Conservation (phyloP, 2,797 vertebrate species). For the Sebastes taczanowskii region DNA sequence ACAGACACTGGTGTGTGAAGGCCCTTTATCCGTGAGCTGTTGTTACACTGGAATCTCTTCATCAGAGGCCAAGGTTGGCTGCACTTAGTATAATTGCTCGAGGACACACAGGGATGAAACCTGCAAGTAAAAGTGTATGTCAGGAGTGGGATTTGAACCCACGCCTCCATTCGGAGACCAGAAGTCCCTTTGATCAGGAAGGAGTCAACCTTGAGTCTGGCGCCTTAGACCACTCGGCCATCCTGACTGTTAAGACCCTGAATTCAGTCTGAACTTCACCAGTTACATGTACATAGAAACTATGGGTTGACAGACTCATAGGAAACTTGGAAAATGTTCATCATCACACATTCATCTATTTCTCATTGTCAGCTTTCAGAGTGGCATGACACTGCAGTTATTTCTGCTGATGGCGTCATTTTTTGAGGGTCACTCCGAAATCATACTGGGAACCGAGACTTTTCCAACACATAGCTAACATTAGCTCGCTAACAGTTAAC, state of each 20-base stretch:
- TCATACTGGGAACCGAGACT: not conserved
- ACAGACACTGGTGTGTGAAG: not conserved
- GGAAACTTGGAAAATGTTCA: too few species aligned
- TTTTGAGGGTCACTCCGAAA: too few species aligned
- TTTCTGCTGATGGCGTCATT: too few species aligned
- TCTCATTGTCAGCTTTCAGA: too few species aligned
- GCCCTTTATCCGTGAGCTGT: not conserved
- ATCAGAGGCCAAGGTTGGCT: not conserved
- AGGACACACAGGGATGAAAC: not conserved
- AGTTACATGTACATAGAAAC: not conserved
- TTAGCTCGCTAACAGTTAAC: too few species aligned
- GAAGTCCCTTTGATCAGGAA: not conserved
- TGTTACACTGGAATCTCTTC: not conserved
- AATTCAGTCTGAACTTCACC: not conserved
- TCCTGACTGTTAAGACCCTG: not conserved
- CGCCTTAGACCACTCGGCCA: constrained; percentile 43
- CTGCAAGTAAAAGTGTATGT: accelerated
- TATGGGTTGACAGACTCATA: not conserved
- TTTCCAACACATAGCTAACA: not conserved
- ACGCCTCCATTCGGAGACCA: constrained; percentile 46
- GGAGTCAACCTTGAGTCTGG: constrained; percentile 25
- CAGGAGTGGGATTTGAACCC: constrained; percentile 58
- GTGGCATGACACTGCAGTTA: too few species aligned
- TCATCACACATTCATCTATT: too few species aligned
- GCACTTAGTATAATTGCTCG: not conserved